Base-by-base conservation (phyloP, 1,140 invertebrate species). In the Schlechtendalia chinensis region DNA sequence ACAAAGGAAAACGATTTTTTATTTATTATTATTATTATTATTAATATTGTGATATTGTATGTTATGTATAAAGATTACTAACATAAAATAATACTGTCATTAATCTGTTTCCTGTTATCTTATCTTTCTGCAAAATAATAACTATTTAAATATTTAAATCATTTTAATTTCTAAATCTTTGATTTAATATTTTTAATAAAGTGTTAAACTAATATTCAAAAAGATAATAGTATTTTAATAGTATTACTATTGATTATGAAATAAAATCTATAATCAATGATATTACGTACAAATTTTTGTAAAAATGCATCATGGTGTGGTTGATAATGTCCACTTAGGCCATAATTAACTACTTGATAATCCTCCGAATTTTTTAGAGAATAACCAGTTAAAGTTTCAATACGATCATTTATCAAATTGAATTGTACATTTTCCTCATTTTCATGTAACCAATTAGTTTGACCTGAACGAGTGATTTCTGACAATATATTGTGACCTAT, bases 281-380 rank as follows among this genome's bases (percentile, higher is more conserved):
- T 39, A 4, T 39, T 39, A n/a, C n/a, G 8, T 39, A 39, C 32
- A 8, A 39, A 39, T 8, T 39, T 39, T 39, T 8, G n/a, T n/a
- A n/a, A 1, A 8, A 67, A 47, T 2, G n/a, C 0, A 47, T 67
- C 65, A 16, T 47, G 2, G 22, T 67, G 65, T 12, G 32, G 39
- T 47, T 14, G 0, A 47, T 47, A 67, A 67, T 67, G 65, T 22
- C 65, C 65, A 47, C 19, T 19, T 17, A 67, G 24, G n/a, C 65
- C 65, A 47, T 67, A 67, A 24, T 67, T 67, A 22, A 45, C 32
- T 67, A 67, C 16, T 67, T 67, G 65, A 47, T 47, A 67, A 14
- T 0, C 0, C 22, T 67, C 65, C 1, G 65, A 32, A n/a, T 19
- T 22, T 5, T 22, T 24, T 6, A n/a, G 16, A 22, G 65, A 17